phyloP scores from a whole-genome alignment of 2,888 invertebrate species.

The Tetramorium bicarinatum region DNA sequence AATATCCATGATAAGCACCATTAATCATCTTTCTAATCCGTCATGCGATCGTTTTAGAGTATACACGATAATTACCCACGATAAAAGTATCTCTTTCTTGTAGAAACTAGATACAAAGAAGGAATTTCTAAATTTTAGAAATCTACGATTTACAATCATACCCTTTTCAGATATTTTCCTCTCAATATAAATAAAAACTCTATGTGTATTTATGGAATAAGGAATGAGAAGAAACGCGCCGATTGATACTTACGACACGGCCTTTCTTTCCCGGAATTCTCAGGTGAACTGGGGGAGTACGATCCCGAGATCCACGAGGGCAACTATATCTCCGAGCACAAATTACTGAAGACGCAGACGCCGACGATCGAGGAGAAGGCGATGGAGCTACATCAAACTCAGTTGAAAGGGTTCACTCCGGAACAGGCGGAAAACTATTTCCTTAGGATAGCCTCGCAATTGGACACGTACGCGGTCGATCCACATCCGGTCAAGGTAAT shows the following conservation, averaged over 20 bases:
- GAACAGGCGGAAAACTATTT: constrained; percentile 96
- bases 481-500: constrained; percentile 98
- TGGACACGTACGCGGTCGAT: constrained; percentile 99
- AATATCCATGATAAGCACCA: neutral
- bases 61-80: neutral
- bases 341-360: constrained; percentile 96
- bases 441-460: constrained; percentile 95
- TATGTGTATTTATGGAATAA: neutral
- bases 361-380: constrained; percentile 97
- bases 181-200: constrained; percentile 1
- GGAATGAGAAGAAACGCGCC: neutral
- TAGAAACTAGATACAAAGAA: neutral
- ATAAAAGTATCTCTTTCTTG: neutral
- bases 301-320: constrained; percentile 95
- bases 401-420: constrained; percentile 94
- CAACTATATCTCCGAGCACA: constrained; percentile 96
- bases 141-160: neutral
- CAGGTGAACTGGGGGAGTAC: constrained; percentile 98
- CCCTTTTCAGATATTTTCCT: neutral
- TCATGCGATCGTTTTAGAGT: neutral
- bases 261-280: constrained; percentile 5
- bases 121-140: neutral
- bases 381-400: constrained; percentile 95
- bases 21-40: neutral
- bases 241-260: neutral